Evolutionary conservation across 30 jellyfish, hydroid and myxozoan species (phyloP).

Genomic region (Chironex yamaguchii): DNA sequence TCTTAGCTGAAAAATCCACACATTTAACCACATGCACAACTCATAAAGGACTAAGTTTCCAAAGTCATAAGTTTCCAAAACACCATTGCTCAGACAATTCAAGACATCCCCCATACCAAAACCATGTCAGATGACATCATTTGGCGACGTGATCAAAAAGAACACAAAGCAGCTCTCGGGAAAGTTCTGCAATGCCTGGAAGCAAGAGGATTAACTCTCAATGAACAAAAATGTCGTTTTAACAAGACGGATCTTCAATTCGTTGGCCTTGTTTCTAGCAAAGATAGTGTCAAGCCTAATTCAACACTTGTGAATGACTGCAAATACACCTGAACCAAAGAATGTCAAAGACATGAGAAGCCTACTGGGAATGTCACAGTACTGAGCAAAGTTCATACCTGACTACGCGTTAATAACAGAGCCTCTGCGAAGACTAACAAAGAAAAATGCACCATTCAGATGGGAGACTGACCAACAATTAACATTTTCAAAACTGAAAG

Average conservation of each 20-base stretch:
- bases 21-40: constrained; percentile 5
- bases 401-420: constrained; percentile 13
- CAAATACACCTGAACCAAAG: constrained; percentile 63
- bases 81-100: constrained; percentile 42
- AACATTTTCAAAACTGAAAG: constrained; percentile 26
- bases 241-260: constrained; percentile 55
- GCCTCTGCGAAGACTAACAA: constrained; percentile 49
- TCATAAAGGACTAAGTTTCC: background rate
- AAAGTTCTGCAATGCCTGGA: constrained; percentile 23
- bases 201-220: constrained; percentile 16
- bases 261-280: constrained; percentile 64
- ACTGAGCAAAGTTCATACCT: background rate
- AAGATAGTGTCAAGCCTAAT: constrained; percentile 61
- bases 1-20: background rate
- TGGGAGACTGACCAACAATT: constrained; percentile 37
- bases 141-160: constrained; percentile 31
- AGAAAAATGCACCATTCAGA: constrained; percentile 14
- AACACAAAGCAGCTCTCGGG: constrained; percentile 34
- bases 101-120: constrained; percentile 36
- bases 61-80: constrained; percentile 20
- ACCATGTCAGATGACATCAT: constrained; percentile 48
- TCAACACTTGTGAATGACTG: constrained; percentile 57
- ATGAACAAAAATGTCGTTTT: constrained; percentile 62
- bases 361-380: background rate
- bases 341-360: constrained; percentile 1